These are phyloP conservation scores for Petrolisthes cinctipes DNA, from an alignment of 2,888 invertebrate genomes.

Conservation along the genomic window DNA sequence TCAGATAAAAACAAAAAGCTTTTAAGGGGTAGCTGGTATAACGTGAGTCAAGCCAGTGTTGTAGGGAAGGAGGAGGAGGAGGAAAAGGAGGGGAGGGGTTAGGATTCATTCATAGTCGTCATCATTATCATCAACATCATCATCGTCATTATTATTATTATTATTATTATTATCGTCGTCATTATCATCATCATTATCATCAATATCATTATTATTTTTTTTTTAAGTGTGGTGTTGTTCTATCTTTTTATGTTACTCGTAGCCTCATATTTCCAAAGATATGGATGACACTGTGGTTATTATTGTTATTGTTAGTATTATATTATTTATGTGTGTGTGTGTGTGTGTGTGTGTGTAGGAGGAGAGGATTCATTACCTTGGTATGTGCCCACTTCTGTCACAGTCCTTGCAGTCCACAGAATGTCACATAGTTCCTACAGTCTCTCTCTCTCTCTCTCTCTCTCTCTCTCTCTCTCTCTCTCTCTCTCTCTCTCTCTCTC, in stretches of 20 bases:
- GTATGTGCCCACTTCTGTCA: no score
- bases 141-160: neutral
- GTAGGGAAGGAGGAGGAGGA: neutral
- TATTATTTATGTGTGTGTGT: no score
- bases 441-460: neutral
- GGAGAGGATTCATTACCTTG: no score
- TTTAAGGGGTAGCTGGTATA: neutral
- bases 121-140: neutral
- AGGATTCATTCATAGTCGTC: neutral
- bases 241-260: no score
- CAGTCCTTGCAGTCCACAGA: neutral
- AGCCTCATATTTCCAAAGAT: no score
- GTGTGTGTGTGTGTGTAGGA: no score
- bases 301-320: no score
- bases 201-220: neutral
- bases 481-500: constrained; percentile 1
- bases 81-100: neutral
- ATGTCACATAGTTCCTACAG: neutral
- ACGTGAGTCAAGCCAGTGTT: neutral
- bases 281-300: no score
- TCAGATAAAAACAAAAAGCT: no score
- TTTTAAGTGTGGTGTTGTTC: no score
- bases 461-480: constrained; percentile 27
- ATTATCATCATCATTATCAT: neutral
- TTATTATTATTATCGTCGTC: neutral